Evolutionary conservation across 2,113 vertebrate species (phyloP).

Genomic region (Vidua macroura): DNA sequence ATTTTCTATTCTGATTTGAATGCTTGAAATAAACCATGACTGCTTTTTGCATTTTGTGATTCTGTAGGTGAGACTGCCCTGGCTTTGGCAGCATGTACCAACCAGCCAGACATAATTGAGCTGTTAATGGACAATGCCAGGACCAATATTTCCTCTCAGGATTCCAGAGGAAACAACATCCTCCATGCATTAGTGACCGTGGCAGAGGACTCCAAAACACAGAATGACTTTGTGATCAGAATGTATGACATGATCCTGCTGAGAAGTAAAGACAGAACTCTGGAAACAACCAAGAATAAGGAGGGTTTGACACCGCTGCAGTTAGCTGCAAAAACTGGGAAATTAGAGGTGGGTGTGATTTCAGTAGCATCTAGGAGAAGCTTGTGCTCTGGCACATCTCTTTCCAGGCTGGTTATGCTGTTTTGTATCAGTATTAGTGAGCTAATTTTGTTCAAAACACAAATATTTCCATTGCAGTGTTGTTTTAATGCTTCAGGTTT

Average conservation of each 20-base stretch:
- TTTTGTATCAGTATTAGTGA: not conserved
- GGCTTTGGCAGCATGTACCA: constrained; percentile 80
- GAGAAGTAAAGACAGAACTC: constrained; percentile 67
- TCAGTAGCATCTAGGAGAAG: not conserved
- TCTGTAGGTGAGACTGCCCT: constrained; percentile 75
- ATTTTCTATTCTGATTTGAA: not conserved
- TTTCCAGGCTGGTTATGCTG: not conserved
- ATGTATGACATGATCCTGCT: constrained; percentile 80
- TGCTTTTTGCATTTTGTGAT: not conserved
- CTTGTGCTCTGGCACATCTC: not conserved
- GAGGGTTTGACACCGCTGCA: constrained; percentile 76
- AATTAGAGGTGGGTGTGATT: constrained; percentile 71
- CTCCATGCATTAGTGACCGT: constrained; percentile 77
- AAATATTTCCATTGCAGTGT: not conserved
- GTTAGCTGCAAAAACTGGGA: constrained; percentile 80
- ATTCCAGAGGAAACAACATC: constrained; percentile 80
- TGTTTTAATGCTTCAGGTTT: not conserved
- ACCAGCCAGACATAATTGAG: constrained; percentile 78
- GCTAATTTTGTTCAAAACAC: not conserved
- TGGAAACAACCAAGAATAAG: constrained; percentile 75
- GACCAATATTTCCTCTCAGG: constrained; percentile 75
- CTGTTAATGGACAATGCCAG: constrained; percentile 77
- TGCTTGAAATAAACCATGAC: not conserved
- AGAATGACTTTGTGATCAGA: constrained; percentile 77
- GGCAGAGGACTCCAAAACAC: constrained; percentile 76